These are phyloP conservation scores for Eidolon helvum DNA, from an alignment of 2,113 vertebrate species.

Conservation along the genomic window DNA sequence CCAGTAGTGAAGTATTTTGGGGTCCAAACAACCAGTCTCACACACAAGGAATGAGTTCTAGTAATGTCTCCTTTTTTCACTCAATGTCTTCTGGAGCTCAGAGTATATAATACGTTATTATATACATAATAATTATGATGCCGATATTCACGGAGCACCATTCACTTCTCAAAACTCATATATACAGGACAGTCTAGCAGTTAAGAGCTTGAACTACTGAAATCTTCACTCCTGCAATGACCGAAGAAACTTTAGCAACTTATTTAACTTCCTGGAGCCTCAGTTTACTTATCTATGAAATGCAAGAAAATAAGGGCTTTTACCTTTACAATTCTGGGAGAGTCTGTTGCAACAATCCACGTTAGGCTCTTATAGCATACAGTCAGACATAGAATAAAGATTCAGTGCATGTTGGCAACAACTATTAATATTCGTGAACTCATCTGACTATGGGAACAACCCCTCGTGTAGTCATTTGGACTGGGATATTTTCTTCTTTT, in stretches of 20 bases:
- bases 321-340: background rate
- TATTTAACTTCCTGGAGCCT: background rate
- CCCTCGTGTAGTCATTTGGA: background rate
- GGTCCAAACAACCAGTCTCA: background rate
- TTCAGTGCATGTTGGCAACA: background rate
- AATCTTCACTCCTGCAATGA: background rate
- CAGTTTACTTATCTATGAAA: background rate
- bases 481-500: background rate
- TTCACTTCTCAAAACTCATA: background rate
- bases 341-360: background rate
- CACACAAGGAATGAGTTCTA: background rate
- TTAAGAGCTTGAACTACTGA: background rate
- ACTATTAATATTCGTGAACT: background rate
- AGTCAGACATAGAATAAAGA: background rate
- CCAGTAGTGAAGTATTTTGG: slow-evolving; percentile 60
- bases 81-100: background rate
- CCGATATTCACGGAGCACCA: background rate
- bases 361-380: background rate
- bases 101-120: too few species aligned
- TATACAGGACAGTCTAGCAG: background rate
- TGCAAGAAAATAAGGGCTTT: background rate
- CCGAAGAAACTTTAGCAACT: background rate
- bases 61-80: background rate
- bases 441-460: background rate
- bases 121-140: background rate